Evolutionary conservation across 2,888 invertebrate genomes (phyloP).

Genomic region (Eupithecia inturbata): DNA sequence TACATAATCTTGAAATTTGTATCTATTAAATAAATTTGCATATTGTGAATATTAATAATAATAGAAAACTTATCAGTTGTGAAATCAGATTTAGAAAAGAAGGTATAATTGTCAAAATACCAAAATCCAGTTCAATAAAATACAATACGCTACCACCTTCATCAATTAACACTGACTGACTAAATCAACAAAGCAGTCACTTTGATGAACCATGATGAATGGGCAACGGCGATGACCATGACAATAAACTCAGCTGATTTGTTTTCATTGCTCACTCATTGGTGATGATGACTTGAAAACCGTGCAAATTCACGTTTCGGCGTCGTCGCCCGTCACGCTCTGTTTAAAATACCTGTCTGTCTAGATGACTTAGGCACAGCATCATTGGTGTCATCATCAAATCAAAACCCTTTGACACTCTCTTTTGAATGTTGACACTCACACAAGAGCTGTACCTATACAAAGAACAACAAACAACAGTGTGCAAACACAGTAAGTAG

Average conservation of each 20-base stretch:
- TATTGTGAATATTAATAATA: neutral
- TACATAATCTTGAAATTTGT: neutral
- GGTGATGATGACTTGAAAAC: neutral
- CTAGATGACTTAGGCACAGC: neutral
- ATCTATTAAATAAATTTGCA: neutral
- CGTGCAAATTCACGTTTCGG: neutral
- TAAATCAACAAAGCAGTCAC: neutral
- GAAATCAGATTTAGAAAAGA: neutral
- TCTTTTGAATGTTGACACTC: too few relatives aligned
- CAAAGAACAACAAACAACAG: too few relatives aligned
- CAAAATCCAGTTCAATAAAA: neutral
- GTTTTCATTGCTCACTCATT: neutral
- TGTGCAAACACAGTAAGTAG: too few relatives aligned
- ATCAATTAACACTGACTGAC: neutral
- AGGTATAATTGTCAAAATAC: neutral
- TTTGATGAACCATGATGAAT: slow-evolving; percentile 3
- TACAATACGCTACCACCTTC: neutral
- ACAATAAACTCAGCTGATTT: neutral
- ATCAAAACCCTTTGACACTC: neutral
- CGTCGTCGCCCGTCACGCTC: neutral
- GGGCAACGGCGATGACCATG: neutral
- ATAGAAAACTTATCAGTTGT: neutral
- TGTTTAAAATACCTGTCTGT: neutral
- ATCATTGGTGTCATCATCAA: too few relatives aligned
- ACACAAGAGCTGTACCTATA: too few relatives aligned